phyloP scores from a whole-genome alignment of 37 sponge, comb jelly and placozoan species.

The Petrosia ficiformis region DNA sequence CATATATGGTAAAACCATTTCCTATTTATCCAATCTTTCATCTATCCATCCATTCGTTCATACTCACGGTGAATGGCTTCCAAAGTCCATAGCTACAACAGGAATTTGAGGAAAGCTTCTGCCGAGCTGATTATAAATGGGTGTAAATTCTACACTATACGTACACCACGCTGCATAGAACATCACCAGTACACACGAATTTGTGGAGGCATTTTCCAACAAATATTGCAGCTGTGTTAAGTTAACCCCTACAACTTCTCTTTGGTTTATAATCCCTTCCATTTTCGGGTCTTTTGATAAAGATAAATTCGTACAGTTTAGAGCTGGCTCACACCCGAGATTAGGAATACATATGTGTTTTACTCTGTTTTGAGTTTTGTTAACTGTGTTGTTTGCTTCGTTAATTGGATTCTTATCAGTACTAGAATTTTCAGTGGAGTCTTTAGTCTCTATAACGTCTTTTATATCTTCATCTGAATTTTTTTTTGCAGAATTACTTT shows the following conservation, averaged over 20 bases:
- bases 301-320: constrained; percentile 30
- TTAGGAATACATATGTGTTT: constrained; percentile 15
- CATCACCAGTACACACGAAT: constrained; percentile 67
- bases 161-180: constrained; percentile 71
- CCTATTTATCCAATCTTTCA: neutral
- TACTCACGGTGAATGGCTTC: constrained; percentile 53
- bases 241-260: constrained; percentile 26
- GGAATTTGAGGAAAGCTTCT: constrained; percentile 39
- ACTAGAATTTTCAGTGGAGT: too few species aligned
- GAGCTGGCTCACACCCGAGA: constrained; percentile 24
- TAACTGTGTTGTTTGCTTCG: neutral
- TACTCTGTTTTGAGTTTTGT: neutral
- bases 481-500: too few species aligned
- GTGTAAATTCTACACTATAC: constrained; percentile 52
- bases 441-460: too few species aligned
- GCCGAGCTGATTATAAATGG: constrained; percentile 63
- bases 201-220: constrained; percentile 18
- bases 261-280: constrained; percentile 3
- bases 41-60: neutral
- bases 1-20: neutral
- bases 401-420: neutral
- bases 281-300: neutral
- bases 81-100: constrained; percentile 62
- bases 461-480: too few species aligned
- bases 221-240: constrained; percentile 36